Conservation (phyloP, 35 echinoderm and acorn worm genomes). For the Eucidaris tribuloides region DNA sequence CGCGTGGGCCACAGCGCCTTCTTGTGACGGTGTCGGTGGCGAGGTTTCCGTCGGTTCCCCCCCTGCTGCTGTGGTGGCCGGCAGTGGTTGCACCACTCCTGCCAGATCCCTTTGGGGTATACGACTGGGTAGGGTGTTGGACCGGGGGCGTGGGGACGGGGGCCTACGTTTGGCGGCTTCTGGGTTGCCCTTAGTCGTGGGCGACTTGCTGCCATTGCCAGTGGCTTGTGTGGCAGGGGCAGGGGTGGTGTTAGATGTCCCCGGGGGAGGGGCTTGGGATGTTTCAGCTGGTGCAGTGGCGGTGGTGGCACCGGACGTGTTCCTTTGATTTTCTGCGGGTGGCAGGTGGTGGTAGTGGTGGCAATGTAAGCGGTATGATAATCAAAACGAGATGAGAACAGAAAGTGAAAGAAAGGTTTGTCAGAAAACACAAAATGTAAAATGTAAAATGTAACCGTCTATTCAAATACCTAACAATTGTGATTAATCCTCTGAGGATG, state of each 20-base stretch:
- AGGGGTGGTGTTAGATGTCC: slow-evolving; percentile 25
- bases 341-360: neutral
- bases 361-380: neutral
- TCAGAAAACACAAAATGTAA: no score
- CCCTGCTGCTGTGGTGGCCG: neutral
- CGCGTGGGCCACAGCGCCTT: neutral
- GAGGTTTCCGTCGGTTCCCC: neutral
- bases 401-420: neutral
- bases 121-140: slow-evolving; percentile 43
- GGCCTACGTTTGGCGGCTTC: slow-evolving; percentile 49
- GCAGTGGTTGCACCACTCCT: neutral
- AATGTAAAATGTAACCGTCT: no score
- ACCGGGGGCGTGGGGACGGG: slow-evolving; percentile 53
- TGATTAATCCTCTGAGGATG: no score
- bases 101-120: slow-evolving; percentile 1
- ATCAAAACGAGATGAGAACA: neutral
- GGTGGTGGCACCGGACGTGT: neutral
- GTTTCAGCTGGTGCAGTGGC: neutral
- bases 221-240: slow-evolving; percentile 6
- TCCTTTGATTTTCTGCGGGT: slow-evolving; percentile 5
- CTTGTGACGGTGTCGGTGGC: no score
- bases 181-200: slow-evolving; percentile 22
- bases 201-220: neutral
- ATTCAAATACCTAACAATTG: no score
- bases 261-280: slow-evolving; percentile 26